Conservation (phyloP, 2,113 vertebrate species). For the Varanus salvator region DNA sequence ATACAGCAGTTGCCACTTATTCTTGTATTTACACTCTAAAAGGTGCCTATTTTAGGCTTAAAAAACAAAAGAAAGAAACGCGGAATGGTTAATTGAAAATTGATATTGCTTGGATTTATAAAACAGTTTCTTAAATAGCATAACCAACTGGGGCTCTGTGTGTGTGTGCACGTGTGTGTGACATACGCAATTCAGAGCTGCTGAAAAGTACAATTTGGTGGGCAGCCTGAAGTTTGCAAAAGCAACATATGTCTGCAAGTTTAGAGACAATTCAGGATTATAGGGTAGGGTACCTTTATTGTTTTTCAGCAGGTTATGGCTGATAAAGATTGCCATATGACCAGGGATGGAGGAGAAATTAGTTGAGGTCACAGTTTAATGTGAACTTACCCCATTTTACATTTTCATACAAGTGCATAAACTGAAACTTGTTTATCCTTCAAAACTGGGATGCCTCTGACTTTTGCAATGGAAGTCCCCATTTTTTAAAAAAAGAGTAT, state of each 20-base stretch:
- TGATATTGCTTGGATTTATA: constrained; percentile 79
- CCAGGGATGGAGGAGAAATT: too few species aligned
- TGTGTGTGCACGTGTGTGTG: too few species aligned
- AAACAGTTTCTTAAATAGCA: constrained; percentile 71
- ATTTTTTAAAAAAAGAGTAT: too few species aligned
- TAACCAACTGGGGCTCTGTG: constrained; percentile 56
- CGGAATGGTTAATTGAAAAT: constrained; percentile 73
- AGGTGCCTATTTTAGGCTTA: constrained; percentile 71
- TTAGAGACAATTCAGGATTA: background rate
- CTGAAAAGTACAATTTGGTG: background rate
- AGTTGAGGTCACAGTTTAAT: too few species aligned
- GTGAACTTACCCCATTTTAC: too few species aligned
- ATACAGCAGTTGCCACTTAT: constrained; percentile 69
- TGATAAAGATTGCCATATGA: background rate
- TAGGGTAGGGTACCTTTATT: too few species aligned
- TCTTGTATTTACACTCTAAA: constrained; percentile 69
- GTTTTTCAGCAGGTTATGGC: background rate
- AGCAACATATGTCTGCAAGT: background rate
- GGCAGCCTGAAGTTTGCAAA: background rate
- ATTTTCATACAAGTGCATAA: too few species aligned
- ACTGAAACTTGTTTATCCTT: too few species aligned
- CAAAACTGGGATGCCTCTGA: too few species aligned
- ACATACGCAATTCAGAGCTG: background rate
- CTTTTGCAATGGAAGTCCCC: too few species aligned
- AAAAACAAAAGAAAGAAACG: constrained; percentile 53